A percentile compares a stretch with the other conserved stretches of the same genome.
phyloP scores from a whole-genome alignment of 2,888 invertebrate genomes.

The Pimpla rufipes region DNA sequence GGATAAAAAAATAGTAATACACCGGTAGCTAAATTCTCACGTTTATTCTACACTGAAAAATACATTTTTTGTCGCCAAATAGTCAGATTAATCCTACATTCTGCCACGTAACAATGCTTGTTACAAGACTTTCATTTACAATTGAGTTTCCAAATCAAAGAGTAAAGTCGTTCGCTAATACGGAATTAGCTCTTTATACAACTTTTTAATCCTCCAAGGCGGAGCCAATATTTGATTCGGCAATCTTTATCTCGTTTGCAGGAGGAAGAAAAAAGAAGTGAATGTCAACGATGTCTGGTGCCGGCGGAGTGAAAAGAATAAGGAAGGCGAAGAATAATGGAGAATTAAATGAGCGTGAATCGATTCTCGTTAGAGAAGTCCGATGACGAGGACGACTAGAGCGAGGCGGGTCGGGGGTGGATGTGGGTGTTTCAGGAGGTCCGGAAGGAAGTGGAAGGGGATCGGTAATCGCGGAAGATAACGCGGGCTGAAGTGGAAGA shows the following conservation, averaged over 20 bases:
- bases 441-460: slow-evolving; percentile 51
- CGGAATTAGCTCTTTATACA: background rate
- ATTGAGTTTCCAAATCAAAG: background rate
- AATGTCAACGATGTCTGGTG: slow-evolving; percentile 42
- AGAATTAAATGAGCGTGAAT: slow-evolving; percentile 73
- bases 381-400: slow-evolving; percentile 58
- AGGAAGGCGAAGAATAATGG: slow-evolving; percentile 68
- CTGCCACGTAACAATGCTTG: too few relatives aligned
- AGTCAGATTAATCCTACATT: too few relatives aligned
- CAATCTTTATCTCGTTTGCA: slow-evolving; percentile 58
- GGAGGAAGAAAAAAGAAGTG: slow-evolving; percentile 30
- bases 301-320: slow-evolving; percentile 47
- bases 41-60: too few relatives aligned
- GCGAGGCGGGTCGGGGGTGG: slow-evolving; percentile 18
- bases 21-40: too few relatives aligned
- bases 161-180: background rate
- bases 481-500: slow-evolving; percentile 47
- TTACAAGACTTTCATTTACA: too few relatives aligned
- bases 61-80: too few relatives aligned
- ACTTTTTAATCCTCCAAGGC: slow-evolving; percentile 30
- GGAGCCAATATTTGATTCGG: slow-evolving; percentile 63
- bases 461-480: slow-evolving; percentile 62
- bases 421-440: slow-evolving; percentile 10
- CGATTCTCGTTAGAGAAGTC: slow-evolving; percentile 71
- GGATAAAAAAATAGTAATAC: too few relatives aligned